Evolutionary conservation across 2,797 vertebrate genomes (phyloP).

Genomic region (Macrochelys suwanniensis): DNA sequence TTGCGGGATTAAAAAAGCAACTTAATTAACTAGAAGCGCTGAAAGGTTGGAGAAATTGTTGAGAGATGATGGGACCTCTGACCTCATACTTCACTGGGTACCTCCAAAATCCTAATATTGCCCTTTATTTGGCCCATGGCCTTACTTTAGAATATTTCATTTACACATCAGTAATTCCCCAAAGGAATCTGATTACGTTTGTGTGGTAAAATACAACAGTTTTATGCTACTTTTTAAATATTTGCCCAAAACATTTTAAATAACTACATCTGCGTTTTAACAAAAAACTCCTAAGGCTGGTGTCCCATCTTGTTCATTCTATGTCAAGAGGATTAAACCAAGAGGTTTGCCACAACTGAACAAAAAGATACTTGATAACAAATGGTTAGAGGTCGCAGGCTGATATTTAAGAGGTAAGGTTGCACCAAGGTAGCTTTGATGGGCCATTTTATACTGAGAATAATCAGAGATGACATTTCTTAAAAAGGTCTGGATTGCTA

Average conservation of each 20-base stretch:
- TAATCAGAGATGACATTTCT: constrained; percentile 82
- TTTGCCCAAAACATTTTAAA: constrained; percentile 19
- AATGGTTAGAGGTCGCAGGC: constrained; percentile 74
- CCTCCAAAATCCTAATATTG: neutral
- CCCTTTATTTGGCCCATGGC: neutral
- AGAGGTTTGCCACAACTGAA: constrained; percentile 47
- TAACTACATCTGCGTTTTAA: constrained; percentile 30
- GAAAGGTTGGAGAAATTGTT: neutral
- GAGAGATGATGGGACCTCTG: neutral
- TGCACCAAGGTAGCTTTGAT: constrained; percentile 78
- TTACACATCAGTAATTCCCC: neutral
- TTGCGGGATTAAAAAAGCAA: neutral
- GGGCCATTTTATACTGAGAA: constrained; percentile 76
- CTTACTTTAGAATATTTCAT: neutral
- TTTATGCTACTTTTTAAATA: constrained; percentile 9
- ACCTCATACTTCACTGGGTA: neutral
- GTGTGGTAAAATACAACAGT: neutral
- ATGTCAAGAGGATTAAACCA: constrained; percentile 25
- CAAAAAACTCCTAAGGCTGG: constrained; percentile 32
- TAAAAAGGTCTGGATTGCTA: constrained; percentile 77
- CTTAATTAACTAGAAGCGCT: neutral
- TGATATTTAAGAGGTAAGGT: constrained; percentile 82
- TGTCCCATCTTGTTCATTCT: constrained; percentile 41
- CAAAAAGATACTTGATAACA: constrained; percentile 73
- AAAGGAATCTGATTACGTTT: neutral